Evolutionary conservation across 2,113 vertebrate genomes (phyloP), one percentile per base, ranked within the genome.

Genomic region (Glaucidium brasilianum): DNA sequence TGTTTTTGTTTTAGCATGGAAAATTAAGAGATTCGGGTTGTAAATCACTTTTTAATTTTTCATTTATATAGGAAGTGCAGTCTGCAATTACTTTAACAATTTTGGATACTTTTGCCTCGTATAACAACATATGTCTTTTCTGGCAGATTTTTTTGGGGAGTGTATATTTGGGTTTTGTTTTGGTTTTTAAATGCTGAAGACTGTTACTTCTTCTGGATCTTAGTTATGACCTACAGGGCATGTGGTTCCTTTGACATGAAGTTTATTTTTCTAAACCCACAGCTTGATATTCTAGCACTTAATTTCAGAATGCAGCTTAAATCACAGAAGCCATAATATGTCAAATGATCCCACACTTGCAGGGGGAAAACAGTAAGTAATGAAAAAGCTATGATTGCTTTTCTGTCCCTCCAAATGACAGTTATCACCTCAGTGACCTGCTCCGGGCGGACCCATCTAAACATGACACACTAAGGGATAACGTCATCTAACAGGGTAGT

Each of bases 351-450:
- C 98, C 98, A 98, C 98, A 99, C 98, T 98, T 98, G 98, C 99
- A 98, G 98, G 98, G 98, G 98, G 98, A 98, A 99, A 99, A 99
- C 98, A 99, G 99, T 99, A 99, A 99, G 99, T 99, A 99, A 99
- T 99, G 99, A 99, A 99, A 99, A 99, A 99, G 98, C 99, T 99
- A 98, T 99, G 99, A 99, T 99, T 99, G 99, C 99, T 99, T 99
- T 99, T 99, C 99, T 99, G 99, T 99, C 99, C 98, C 98, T 99
- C 98, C 98, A 99, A 99, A 99, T 99, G 99, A 99, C 99, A 99
- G 99, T 99, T 99, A 99, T 99, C 99, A 99, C 99, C 99, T 99
- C 99, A 99, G 99, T 99, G 99, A 99, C 99, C 99, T 99, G 99
- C 99, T 99, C 98, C 99, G 94, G 99, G 99, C 99, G 92, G 99